These are phyloP conservation scores for Rhinopithecus roxellana DNA, from an alignment of 2,113 vertebrate species.

Conservation along the genomic window DNA sequence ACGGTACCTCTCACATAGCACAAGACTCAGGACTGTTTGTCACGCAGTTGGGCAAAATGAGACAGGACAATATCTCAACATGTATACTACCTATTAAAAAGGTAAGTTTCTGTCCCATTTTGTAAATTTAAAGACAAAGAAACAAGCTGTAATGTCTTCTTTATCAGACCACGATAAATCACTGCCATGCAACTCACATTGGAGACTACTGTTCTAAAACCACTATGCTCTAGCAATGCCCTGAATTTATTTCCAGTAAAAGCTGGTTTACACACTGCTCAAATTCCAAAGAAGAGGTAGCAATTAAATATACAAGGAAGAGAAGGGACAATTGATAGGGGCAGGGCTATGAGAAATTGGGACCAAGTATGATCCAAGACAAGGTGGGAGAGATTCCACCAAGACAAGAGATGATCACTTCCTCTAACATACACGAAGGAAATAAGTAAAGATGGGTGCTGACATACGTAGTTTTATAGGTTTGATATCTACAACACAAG, in stretches of 20 bases:
- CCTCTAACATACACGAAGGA: not conserved
- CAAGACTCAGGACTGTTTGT: not conserved
- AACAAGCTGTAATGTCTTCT: not conserved
- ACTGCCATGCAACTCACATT: not conserved
- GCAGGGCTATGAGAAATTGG: not conserved
- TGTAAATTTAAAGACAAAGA: not conserved
- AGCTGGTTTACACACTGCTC: not conserved
- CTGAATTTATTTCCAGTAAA: conserved; percentile 4
- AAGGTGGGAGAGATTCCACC: not conserved
- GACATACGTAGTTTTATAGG: not conserved
- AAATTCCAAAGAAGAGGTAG: not conserved
- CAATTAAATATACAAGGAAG: not conserved
- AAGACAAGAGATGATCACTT: not conserved
- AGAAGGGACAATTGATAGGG: not conserved
- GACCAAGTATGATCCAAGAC: not conserved
- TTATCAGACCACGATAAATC: not conserved
- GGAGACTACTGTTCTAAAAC: not conserved
- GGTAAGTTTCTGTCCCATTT: not conserved
- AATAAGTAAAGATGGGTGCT: not conserved
- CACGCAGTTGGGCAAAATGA: not conserved
- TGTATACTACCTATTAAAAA: not conserved
- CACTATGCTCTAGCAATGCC: not conserved
- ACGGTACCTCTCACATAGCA: not conserved
- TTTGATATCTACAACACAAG: not conserved
- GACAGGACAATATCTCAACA: not conserved